Evolutionary conservation across 2,797 vertebrate species (phyloP).

Genomic region (Eulemur coronatus): DNA sequence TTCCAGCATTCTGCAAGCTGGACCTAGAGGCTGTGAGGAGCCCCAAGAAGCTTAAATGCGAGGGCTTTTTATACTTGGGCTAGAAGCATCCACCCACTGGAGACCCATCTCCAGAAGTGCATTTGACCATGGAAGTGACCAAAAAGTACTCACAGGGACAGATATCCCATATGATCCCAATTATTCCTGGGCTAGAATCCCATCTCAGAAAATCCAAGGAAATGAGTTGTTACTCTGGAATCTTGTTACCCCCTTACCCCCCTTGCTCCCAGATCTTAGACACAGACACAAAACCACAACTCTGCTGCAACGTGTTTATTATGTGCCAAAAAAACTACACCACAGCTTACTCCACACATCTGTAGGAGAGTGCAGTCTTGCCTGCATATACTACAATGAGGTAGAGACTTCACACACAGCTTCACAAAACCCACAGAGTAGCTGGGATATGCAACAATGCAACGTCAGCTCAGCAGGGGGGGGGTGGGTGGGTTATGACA

Average conservation of each 20-base stretch:
- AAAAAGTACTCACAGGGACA: background rate
- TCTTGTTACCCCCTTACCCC: background rate
- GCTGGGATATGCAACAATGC: slow-evolving; percentile 92
- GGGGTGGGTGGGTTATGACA: slow-evolving; percentile 85
- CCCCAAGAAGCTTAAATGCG: background rate
- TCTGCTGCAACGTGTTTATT: slow-evolving; percentile 99
- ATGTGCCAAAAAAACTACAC: slow-evolving; percentile 94
- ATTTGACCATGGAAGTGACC: background rate
- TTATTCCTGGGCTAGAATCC: background rate
- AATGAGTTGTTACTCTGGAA: background rate
- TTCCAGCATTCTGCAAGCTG: background rate
- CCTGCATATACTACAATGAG: slow-evolving; percentile 99
- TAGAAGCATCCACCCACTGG: background rate
- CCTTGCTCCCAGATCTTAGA: background rate
- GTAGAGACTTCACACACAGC: slow-evolving; percentile 98
- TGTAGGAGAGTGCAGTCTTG: slow-evolving; percentile 95
- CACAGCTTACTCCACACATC: slow-evolving; percentile 96
- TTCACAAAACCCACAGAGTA: slow-evolving; percentile 95
- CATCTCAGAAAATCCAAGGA: background rate
- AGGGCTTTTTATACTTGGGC: background rate
- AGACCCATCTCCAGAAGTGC: background rate
- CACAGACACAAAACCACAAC: slow-evolving; percentile 24
- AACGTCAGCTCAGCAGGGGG: slow-evolving; percentile 94
- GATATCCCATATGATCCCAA: background rate
- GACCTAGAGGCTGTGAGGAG: background rate